Base-by-base conservation (phyloP, 2,797 vertebrate species). In the Syngnathus acus region DNA sequence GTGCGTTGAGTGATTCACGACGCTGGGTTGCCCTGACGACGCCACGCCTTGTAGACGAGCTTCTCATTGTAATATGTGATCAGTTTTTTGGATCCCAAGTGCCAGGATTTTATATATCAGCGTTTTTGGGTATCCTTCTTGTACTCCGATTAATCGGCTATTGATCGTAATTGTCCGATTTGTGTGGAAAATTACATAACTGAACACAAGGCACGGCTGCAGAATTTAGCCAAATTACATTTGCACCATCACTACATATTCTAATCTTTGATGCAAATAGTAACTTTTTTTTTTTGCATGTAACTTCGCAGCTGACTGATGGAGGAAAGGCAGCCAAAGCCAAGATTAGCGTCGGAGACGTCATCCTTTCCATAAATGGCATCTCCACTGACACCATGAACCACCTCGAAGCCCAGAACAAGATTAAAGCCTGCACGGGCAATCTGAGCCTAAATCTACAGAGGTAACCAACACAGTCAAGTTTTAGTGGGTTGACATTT, bases 371-470 rank as follows among this genome's bases (percentile, higher is more conserved):
- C 69, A 99, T 99, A 65, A 94, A 97, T 47, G 97, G 96, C 43
- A 89, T 98, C 80, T 91, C 91, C 80, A 92, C 97, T 0, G 91
- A 94, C 0, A 90, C 93, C 68, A 98, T 99, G 95, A 97, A 94
- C 80, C 97, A 99, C 63, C 92, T 99, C 1, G 97, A 98, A 86
- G 97, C 97, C 67, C 97, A 99, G 88, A 99, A 99, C 92, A 97
- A 96, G 90, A 99, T 99, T 76, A 99, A 99, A 87, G 94, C 94
- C n/a, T 96, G 94, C 77, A 88, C 91, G 17, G 94, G 83, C 78
- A 88, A 93, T 53, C 89, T 99, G 83, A 93, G 86, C 83, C 94
- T 99, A 89, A 95, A 90, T 64, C 87, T 99, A 65, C 94, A 95
- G 89, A 97, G 93, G 97, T 99, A 93, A 91, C 19, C n/a, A 43